Percentiles rank a stretch among this genome's conserved stretches.
Conservation (phyloP, 2,888 invertebrate genomes). For the Cephus pulcher region DNA sequence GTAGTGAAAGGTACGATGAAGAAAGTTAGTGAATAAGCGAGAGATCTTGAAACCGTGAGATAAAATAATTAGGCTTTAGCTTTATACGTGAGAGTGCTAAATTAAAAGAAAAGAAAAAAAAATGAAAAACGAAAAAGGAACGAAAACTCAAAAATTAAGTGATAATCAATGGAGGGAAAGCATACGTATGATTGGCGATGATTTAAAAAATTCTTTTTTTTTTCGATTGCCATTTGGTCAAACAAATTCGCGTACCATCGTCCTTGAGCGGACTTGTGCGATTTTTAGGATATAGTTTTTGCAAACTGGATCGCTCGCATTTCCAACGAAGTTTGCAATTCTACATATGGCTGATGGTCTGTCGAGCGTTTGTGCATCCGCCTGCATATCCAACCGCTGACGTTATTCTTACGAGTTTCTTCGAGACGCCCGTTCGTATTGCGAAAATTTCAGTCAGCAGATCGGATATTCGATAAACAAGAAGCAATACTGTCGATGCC, state of each 20-base stretch:
- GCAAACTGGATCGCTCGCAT: neutral
- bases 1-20: conserved; percentile 28
- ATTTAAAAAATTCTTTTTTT: conserved; percentile 31
- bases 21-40: conserved; percentile 38
- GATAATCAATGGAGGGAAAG: conserved; percentile 8
- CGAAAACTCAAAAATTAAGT: conserved; percentile 11
- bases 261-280: conserved; percentile 48
- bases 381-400: neutral
- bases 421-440: neutral
- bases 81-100: conserved; percentile 49
- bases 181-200: conserved; percentile 12
- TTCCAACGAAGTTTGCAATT: neutral
- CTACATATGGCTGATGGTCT: neutral
- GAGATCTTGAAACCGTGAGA: conserved; percentile 35
- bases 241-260: conserved; percentile 33
- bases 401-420: neutral
- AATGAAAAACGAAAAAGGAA: conserved; percentile 16
- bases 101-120: conserved; percentile 19
- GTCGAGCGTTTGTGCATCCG: neutral
- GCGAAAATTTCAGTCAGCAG: neutral
- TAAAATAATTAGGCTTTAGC: conserved; percentile 51
- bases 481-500: conserved; percentile 65
- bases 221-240: conserved; percentile 50
- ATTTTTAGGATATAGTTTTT: conserved; percentile 42
- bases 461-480: conserved; percentile 41